Conservation (phyloP, 2,888 invertebrate genomes). For the Himalopsyche japonica region DNA sequence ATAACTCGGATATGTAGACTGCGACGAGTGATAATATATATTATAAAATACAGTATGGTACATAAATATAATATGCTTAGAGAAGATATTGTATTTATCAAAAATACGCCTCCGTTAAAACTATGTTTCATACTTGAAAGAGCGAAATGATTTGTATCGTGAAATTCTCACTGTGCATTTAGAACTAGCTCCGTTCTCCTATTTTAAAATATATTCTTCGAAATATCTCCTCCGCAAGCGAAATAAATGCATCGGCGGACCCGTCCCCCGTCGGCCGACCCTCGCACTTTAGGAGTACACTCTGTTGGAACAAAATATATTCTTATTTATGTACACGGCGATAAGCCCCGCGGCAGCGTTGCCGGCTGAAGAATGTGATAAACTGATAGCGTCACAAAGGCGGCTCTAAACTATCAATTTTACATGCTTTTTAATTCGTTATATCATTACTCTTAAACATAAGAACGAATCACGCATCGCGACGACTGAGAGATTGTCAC, state of each 20-base stretch:
- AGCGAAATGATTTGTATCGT: conserved; percentile 32
- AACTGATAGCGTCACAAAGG: not conserved
- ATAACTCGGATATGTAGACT: conserved; percentile 36
- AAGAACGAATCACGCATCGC: too few species aligned
- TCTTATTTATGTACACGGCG: not conserved
- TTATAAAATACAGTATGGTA: conserved; percentile 35
- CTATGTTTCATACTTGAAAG: conserved; percentile 30
- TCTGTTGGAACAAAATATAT: not conserved
- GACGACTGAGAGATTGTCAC: not conserved
- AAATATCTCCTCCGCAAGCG: conserved; percentile 13
- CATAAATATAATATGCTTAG: conserved; percentile 32
- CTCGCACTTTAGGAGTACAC: not conserved
- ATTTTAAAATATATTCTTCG: conserved; percentile 15
- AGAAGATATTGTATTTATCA: conserved; percentile 36
- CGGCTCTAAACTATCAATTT: too few species aligned
- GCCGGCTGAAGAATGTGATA: not conserved
- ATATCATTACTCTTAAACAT: too few species aligned
- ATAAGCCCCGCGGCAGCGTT: not conserved
- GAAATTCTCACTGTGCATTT: conserved; percentile 18
- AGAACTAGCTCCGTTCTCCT: conserved; percentile 13
- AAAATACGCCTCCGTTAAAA: conserved; percentile 37
- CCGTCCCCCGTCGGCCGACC: not conserved
- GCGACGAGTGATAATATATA: conserved; percentile 26
- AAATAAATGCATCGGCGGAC: conserved; percentile 1
- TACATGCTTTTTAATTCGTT: too few species aligned